Evolutionary conservation across 1,140 invertebrate genomes (phyloP), one percentile per base, ranked within the genome.

Genomic region (Oscheius sp.): DNA sequence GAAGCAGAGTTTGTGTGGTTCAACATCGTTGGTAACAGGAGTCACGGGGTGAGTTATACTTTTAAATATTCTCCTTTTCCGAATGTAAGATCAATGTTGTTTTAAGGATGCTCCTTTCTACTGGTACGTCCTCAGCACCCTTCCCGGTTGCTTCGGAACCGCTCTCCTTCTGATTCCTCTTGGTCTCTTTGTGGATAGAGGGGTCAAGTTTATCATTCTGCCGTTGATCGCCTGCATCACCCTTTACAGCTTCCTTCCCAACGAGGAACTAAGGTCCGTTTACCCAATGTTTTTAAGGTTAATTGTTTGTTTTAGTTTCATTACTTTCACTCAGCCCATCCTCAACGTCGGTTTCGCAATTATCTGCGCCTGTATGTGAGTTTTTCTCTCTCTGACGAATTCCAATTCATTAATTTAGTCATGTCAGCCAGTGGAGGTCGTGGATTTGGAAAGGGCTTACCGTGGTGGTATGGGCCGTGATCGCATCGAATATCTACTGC

Each of bases 91-190:
- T 35, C 62, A 63, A 55, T 78, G 68, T 55, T 80, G 35, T 76
- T 66, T 61, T 74, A 42, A 78, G 92, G 95, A 92, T 52, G 91
- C 90, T 45, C 96, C 95, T 70, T 97, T 96, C 85, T 84, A 93
- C 10, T 99, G 97, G 97, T 99, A 99, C 85, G 97, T 97, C 85
- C 97, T 95, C 85, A 97, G 94, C 35, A 95, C 94, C 1, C 85
- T 99, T 29, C 96, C 96, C 1, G 87, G 95, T 72, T 92, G 92
- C 2, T 87, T 99, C 79, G 91, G 90, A 1, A 87, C 90, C 2
- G 93, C 93, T 49, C 82, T 93, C 28, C 81, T 93, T 18, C 86
- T 99, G 36, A 86, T 95, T 65, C 93, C 93, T 4, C 77, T 94
- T 32, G 93, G 94, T 35, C 85, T 91, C n/a, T 89, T 89, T 65